phyloP scores from a whole-genome alignment of 2,888 invertebrate species.

The Noctua janthe region DNA sequence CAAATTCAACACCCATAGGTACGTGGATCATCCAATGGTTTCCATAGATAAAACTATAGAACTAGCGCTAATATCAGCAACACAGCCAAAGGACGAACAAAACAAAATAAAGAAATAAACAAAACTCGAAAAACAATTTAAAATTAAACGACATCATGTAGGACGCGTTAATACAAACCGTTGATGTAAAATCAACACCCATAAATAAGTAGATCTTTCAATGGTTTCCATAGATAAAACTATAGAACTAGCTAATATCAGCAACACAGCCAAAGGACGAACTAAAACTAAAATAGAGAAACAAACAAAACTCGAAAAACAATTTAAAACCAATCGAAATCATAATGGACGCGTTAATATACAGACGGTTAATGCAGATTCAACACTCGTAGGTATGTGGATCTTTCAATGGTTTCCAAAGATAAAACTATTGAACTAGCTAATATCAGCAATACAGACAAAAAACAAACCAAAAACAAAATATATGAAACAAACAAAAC shows the following conservation, averaged over 20 bases:
- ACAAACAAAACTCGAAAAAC: slow-evolving; percentile 5
- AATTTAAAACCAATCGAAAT: slow-evolving; percentile 22
- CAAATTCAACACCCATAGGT: slow-evolving; percentile 28
- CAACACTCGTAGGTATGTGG: slow-evolving; percentile 29
- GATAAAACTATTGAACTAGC: not conserved
- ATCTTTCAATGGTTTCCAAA: slow-evolving; percentile 65
- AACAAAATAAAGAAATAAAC: slow-evolving; percentile 2
- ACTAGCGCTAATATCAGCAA: not conserved
- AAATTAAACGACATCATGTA: slow-evolving; percentile 22
- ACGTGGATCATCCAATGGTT: slow-evolving; percentile 43
- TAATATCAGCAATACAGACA: not conserved
- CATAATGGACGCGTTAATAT: slow-evolving; percentile 31
- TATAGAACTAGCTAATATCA: not conserved
- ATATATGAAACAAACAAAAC: not conserved
- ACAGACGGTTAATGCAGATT: slow-evolving; percentile 56
- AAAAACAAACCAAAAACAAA: not conserved
- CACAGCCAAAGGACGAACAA: not conserved
- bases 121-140: slow-evolving; percentile 13
- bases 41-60: slow-evolving; percentile 52
- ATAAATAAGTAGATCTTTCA: not conserved
- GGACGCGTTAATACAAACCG: slow-evolving; percentile 40
- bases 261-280: too few relatives aligned
- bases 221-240: slow-evolving; percentile 65
- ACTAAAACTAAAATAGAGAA: not conserved
- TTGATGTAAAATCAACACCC: slow-evolving; percentile 50